Base-by-base conservation (phyloP, 2,797 vertebrate species). In the Ptychobarbus kaznakovi region DNA sequence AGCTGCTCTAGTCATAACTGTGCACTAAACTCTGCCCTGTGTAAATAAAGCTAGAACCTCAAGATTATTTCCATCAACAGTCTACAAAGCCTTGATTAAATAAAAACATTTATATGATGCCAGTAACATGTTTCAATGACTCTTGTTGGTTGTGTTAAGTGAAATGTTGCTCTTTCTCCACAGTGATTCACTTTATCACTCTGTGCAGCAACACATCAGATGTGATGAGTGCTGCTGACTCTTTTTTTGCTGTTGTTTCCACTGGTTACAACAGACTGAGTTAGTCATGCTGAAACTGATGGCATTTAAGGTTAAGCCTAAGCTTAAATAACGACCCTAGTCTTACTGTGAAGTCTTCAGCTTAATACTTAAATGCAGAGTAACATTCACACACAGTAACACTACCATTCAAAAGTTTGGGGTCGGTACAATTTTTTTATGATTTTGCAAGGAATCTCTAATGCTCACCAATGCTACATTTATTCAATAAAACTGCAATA, bases 21-120 rank as follows among this genome's bases (percentile, higher is more conserved):
- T 13, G 65, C 82, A 82, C 69, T 80, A 9, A 49, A 63, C 46
- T 81, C 25, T 1, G 58, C 22, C 16, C 3, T 25, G 53, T 68
- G 38, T 87, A 88, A 84, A 87, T 75, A 82, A 65, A 77, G 22
- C 77, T 58, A 70, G 8, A 79, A 44, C 76, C 4, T 44, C 40
- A 76, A 56, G 20, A 38, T 22, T 28, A 40, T 15, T 22, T 40
- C 7, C 12, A 49, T 35, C 25, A 66, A 32, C 10, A n/a, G 63
- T 51, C 11, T 68, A 78, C 4, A 28, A 61, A 25, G 35, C 25
- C 53, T 78, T 3, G 32, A n/a, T 38, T 56, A 56, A n/a, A 76
- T 20, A 3, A 53, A 28, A 28, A 40, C 7, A 58, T n/a, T n/a
- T 0, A 42, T 42, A 10, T 42, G 8, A 78, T 61, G 15, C 18